Conservation (phyloP, 2,888 invertebrate genomes). For the Liposcelis brunnea region DNA sequence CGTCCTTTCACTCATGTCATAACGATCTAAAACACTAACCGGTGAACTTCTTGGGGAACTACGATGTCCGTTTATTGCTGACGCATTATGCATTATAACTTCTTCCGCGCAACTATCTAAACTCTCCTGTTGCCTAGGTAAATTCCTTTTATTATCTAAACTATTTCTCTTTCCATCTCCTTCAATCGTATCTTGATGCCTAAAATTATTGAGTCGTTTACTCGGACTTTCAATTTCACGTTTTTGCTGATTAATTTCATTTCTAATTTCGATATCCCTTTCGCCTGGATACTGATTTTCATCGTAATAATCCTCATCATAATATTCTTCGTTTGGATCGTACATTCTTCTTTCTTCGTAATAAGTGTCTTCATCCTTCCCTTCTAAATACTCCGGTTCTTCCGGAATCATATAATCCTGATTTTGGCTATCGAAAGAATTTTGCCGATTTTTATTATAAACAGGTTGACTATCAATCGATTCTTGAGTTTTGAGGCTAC, state of each 20-base stretch:
- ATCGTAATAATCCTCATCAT: conserved; percentile 5
- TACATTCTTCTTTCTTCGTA: conserved; percentile 15
- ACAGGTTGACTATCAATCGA: neutral
- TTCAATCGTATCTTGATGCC: conserved; percentile 29
- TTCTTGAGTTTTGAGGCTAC: conserved; percentile 1
- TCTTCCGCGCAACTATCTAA: conserved; percentile 32
- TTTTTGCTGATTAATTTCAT: conserved; percentile 22
- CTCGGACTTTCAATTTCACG: conserved; percentile 8
- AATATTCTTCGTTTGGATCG: conserved; percentile 17
- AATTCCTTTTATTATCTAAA: conserved; percentile 7
- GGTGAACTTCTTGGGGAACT: conserved; percentile 27
- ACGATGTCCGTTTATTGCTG: conserved; percentile 4
- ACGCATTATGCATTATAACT: conserved; percentile 14
- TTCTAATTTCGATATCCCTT: conserved; percentile 13
- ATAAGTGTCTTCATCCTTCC: neutral
- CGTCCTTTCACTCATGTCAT: conserved; percentile 24
- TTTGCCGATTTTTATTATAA: neutral
- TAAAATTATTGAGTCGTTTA: no score
- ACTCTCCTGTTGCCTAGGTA: conserved; percentile 27
- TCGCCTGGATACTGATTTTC: conserved; percentile 14
- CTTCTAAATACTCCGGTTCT: neutral
- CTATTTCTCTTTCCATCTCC: no score
- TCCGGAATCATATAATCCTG: neutral
- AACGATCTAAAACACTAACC: conserved; percentile 29
- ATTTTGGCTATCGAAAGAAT: neutral